phyloP scores from a whole-genome alignment of 1,140 invertebrate species.

The Papilio aristodemus region DNA sequence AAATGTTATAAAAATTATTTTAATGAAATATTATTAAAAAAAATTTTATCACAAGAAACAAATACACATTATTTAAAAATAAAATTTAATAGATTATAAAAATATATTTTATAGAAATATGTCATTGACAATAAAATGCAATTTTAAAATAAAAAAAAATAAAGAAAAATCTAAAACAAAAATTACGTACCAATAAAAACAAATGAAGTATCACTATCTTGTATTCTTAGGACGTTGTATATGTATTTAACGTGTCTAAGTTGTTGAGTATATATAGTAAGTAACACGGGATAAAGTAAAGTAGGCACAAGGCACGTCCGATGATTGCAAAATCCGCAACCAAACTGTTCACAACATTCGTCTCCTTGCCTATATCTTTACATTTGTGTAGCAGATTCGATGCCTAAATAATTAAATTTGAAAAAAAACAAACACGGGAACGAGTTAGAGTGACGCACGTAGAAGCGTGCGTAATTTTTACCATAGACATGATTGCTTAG shows the following conservation, averaged over 20 bases:
- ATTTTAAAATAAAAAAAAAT: too few relatives aligned
- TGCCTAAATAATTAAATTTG: neutral
- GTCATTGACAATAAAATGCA: too few relatives aligned
- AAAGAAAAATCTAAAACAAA: neutral
- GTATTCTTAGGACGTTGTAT: neutral
- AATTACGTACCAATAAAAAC: slow-evolving; percentile 12
- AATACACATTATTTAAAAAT: too few relatives aligned
- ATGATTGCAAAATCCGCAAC: neutral
- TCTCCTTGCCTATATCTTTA: slow-evolving; percentile 15
- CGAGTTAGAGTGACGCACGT: neutral
- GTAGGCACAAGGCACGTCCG: slow-evolving; percentile 4
- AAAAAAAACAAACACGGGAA: neutral
- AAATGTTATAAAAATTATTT: too few relatives aligned
- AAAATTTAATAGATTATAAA: neutral
- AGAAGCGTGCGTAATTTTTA: neutral
- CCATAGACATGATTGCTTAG: neutral
- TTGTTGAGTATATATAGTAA: too few relatives aligned
- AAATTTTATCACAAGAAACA: too few relatives aligned
- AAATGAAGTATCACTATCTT: too few relatives aligned
- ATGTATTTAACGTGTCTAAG: too few relatives aligned
- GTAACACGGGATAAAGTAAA: neutral
- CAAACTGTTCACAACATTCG: neutral
- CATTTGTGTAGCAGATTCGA: neutral
- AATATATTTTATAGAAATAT: neutral
- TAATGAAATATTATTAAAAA: too few relatives aligned